These are phyloP conservation scores for Synanthedon vespiformis DNA, from an alignment of 2,888 invertebrate species.

Conservation along the genomic window DNA sequence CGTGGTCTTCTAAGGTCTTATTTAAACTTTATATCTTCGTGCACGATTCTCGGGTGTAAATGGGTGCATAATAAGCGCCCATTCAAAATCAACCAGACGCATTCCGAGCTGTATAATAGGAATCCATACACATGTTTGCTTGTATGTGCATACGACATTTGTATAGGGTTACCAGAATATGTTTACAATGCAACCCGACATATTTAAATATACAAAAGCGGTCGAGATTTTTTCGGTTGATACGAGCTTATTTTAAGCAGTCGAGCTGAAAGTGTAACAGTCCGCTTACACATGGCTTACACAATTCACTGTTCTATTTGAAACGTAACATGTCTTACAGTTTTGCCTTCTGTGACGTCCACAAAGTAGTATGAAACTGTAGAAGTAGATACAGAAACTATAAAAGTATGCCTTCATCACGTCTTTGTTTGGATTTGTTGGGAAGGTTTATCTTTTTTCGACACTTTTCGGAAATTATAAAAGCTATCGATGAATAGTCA, in stretches of 20 bases:
- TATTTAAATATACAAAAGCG: conserved; percentile 6
- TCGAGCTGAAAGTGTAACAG: neutral
- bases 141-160: conserved; percentile 49
- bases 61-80: conserved; percentile 68
- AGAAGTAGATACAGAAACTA: no score
- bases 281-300: no score
- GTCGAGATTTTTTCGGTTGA: neutral
- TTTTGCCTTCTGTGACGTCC: no score
- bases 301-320: no score
- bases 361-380: no score
- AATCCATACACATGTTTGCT: conserved; percentile 60
- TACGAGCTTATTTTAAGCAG: neutral
- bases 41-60: conserved; percentile 48
- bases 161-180: conserved; percentile 56
- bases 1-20: no score
- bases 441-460: no score
- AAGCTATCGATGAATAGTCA: no score
- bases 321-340: no score
- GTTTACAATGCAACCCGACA: conserved; percentile 16
- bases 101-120: conserved; percentile 61
- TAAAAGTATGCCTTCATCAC: no score
- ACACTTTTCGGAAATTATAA: no score
- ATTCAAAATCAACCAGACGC: conserved; percentile 64
- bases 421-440: no score
- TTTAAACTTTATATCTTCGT: conserved; percentile 4